A percentile compares a stretch with the other conserved stretches of the same genome.
Evolutionary conservation across 2,113 vertebrate species (phyloP).

Genomic region (Tonatia bakeri): DNA sequence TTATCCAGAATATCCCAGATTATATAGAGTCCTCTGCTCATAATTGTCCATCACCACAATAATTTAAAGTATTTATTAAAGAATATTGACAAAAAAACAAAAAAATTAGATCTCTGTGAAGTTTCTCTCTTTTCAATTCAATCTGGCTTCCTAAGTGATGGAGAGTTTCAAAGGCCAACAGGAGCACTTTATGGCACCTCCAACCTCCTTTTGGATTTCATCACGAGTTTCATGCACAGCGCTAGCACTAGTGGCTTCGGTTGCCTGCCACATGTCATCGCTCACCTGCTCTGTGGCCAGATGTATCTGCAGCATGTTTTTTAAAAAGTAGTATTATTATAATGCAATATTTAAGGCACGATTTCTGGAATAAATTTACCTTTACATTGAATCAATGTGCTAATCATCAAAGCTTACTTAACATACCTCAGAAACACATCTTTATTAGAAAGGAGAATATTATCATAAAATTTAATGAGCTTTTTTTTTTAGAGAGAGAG

Average conservation of each 20-base stretch:
- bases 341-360: constrained; percentile 22
- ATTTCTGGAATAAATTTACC: constrained; percentile 23
- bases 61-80: constrained; percentile 28
- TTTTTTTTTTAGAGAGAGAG: neutral
- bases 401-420: constrained; percentile 16
- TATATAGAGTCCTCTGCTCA: neutral
- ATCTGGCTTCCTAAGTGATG: neutral
- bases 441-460: neutral
- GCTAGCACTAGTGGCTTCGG: neutral
- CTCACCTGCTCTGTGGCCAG: neutral
- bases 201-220: constrained; percentile 20
- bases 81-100: neutral
- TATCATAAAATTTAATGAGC: neutral
- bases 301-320: constrained; percentile 12
- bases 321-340: neutral
- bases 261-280: neutral
- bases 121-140: constrained; percentile 15
- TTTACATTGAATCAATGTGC: neutral
- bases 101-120: neutral
- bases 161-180: neutral
- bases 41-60: neutral
- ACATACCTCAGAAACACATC: neutral
- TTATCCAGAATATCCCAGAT: neutral
- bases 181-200: neutral
- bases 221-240: neutral